Conservation (phyloP, 1,140 invertebrate species). For the Hylaeus volcanicus region DNA sequence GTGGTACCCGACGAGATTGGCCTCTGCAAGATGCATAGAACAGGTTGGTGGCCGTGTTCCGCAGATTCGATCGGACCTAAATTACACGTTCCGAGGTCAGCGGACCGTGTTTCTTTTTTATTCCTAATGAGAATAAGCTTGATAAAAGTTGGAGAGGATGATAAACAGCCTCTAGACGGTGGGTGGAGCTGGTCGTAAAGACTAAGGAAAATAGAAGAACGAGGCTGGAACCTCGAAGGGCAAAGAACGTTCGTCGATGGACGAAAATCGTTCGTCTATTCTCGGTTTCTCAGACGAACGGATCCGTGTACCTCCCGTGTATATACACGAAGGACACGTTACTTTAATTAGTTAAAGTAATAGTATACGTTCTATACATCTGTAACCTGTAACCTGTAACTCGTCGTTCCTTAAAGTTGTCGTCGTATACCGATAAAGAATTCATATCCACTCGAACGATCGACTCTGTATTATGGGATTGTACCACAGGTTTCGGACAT, state of each 20-base stretch:
- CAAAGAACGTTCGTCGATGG: not conserved
- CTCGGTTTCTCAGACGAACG: not conserved
- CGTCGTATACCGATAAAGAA: no score
- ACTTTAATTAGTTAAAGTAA: no score
- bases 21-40: not conserved
- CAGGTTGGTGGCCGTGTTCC: constrained; percentile 20
- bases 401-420: no score
- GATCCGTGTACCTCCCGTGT: no score
- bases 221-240: constrained; percentile 1
- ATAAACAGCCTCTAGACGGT: constrained; percentile 51
- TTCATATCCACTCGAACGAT: no score
- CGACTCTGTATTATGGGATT: no score
- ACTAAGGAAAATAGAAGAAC: constrained; percentile 7
- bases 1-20: not conserved
- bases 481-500: no score
- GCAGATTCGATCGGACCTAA: constrained; percentile 56
- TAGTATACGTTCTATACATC: no score
- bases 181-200: constrained; percentile 19
- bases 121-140: constrained; percentile 49
- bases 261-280: not conserved
- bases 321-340: no score
- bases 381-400: no score
- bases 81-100: constrained; percentile 59
- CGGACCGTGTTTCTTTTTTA: constrained; percentile 6
- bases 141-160: constrained; percentile 50